A percentile compares a stretch with the other conserved stretches of the same genome.
Evolutionary conservation across 2,797 vertebrate genomes (phyloP).

Genomic region (Australoheros facetus): DNA sequence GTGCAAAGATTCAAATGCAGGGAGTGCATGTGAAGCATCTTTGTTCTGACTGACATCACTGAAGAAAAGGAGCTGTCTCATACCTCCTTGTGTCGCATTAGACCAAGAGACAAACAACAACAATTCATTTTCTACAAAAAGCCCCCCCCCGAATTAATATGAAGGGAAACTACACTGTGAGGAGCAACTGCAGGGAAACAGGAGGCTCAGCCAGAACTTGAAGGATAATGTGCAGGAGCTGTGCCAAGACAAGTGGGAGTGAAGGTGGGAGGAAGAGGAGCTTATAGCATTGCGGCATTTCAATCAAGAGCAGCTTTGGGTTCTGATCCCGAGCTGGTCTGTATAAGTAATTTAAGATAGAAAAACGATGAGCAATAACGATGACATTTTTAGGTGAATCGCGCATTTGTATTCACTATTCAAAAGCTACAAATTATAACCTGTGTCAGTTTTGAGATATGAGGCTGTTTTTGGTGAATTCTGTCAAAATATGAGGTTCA

Average conservation of each 20-base stretch:
- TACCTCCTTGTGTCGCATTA: slow-evolving; percentile 47
- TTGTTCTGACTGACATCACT: not conserved
- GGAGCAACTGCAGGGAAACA: slow-evolving; percentile 12
- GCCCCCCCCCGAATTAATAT: slow-evolving; percentile 20
- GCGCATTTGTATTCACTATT: slow-evolving; percentile 11
- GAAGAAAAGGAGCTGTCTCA: slow-evolving; percentile 41
- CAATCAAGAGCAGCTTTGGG: slow-evolving; percentile 49
- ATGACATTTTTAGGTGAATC: slow-evolving; percentile 12
- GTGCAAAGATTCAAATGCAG: slow-evolving; percentile 8
- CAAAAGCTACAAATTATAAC: not conserved
- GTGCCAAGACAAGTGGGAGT: slow-evolving; percentile 52
- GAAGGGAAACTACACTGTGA: slow-evolving; percentile 15
- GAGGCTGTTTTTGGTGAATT: not conserved
- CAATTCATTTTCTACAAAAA: slow-evolving; percentile 28
- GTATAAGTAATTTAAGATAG: slow-evolving; percentile 36
- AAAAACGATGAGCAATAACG: slow-evolving; percentile 10
- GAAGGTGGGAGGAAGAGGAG: slow-evolving; percentile 57
- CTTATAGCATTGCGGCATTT: slow-evolving; percentile 46
- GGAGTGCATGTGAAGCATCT: not conserved
- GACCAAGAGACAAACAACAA: slow-evolving; percentile 56
- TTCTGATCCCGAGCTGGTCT: slow-evolving; percentile 42
- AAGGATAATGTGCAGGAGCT: slow-evolving; percentile 26
- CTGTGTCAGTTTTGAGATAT: not conserved
- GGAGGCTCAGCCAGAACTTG: slow-evolving; percentile 6
- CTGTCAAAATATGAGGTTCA: no score